These are phyloP conservation scores for Drosophila parthenogenetica DNA, from an alignment of 2,888 invertebrate species.

Conservation along the genomic window DNA sequence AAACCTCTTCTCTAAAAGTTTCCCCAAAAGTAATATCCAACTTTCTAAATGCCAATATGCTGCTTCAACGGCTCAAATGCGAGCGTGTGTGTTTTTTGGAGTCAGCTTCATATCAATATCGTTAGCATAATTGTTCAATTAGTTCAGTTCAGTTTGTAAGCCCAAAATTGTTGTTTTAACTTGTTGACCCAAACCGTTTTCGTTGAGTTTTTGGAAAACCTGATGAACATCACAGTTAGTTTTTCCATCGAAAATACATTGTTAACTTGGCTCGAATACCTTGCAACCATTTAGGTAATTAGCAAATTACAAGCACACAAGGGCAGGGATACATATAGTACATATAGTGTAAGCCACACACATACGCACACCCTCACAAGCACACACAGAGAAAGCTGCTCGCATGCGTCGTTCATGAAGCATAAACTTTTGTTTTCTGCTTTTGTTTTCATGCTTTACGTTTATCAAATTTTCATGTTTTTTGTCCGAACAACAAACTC, in stretches of 20 bases:
- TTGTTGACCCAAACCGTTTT: conserved; percentile 43
- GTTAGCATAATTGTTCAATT: conserved; percentile 60
- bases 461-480: conserved; percentile 79
- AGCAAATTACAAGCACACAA: conserved; percentile 65
- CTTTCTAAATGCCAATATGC: conserved; percentile 16
- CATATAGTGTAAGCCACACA: not conserved
- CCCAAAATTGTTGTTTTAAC: conserved; percentile 29
- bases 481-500: conserved; percentile 36
- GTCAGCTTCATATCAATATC: conserved; percentile 31
- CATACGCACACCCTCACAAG: conserved; percentile 22
- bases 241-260: conserved; percentile 38
- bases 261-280: conserved; percentile 48
- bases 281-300: conserved; percentile 73
- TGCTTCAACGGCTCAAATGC: not conserved
- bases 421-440: conserved; percentile 50
- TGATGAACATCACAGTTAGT: conserved; percentile 33
- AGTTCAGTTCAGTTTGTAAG: conserved; percentile 28
- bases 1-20: not conserved
- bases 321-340: conserved; percentile 18
- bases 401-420: conserved; percentile 32
- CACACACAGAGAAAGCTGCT: conserved; percentile 15
- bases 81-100: not conserved
- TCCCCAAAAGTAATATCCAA: not conserved
- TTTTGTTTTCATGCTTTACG: conserved; percentile 61
- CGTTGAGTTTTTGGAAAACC: conserved; percentile 4